phyloP scores from a whole-genome alignment of 2,888 invertebrate species.

The Ferrisia virgata region DNA sequence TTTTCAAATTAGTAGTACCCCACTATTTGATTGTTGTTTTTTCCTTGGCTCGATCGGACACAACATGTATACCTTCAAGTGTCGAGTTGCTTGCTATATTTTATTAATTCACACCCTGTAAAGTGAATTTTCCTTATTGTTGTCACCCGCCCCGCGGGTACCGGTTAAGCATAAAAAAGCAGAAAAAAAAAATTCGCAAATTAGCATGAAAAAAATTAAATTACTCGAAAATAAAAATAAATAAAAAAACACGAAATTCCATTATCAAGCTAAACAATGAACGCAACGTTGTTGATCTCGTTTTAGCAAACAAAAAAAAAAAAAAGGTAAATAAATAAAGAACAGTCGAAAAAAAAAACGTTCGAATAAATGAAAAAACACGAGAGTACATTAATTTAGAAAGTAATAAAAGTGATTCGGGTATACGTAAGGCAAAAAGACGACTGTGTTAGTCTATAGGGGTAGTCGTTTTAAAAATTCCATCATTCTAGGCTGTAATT shows the following conservation, averaged over 20 bases:
- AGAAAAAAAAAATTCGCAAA: not conserved
- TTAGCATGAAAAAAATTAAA: slow-evolving; percentile 4
- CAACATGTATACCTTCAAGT: too few species aligned
- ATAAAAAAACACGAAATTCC: not conserved
- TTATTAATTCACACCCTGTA: not conserved
- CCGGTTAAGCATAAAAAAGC: not conserved
- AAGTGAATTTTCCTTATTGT: not conserved
- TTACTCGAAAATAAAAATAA: not conserved
- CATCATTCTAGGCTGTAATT: not conserved
- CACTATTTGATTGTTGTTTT: too few species aligned
- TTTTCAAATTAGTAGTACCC: too few species aligned
- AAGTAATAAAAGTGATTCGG: not conserved
- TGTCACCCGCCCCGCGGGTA: not conserved
- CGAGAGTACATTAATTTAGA: not conserved
- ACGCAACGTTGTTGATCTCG: not conserved
- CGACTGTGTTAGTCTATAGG: not conserved
- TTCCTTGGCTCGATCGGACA: too few species aligned
- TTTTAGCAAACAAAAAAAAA: not conserved
- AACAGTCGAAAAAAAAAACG: not conserved
- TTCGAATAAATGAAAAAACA: not conserved
- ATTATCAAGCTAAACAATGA: not conserved
- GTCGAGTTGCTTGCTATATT: too few species aligned
- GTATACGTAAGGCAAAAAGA: not conserved
- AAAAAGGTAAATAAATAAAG: too few species aligned
- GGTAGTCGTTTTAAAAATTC: not conserved